A percentile compares a stretch with the other conserved stretches of the same genome.
Conservation (phyloP, 2,113 vertebrate species). For the Phylloscopus trochiloides region DNA sequence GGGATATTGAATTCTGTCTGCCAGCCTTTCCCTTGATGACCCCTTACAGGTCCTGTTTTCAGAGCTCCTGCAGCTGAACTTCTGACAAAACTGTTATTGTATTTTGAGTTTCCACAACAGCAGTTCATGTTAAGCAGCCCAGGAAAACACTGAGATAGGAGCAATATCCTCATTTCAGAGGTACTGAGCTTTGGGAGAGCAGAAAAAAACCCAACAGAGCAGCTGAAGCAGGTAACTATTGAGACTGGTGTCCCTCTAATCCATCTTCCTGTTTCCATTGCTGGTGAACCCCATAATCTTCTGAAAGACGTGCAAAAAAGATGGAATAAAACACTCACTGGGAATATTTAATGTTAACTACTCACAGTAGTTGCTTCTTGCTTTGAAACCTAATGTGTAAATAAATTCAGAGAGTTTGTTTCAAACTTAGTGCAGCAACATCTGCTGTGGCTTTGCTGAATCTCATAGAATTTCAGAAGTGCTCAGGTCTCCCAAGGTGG, state of each 20-base stretch:
- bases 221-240: neutral
- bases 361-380: neutral
- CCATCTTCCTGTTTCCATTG: neutral
- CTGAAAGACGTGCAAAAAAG: neutral
- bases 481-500: neutral
- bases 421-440: neutral
- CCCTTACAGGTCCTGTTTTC: neutral
- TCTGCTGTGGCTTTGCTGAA: neutral
- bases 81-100: neutral
- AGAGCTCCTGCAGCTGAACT: neutral
- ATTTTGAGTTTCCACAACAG: neutral
- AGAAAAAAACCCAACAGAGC: neutral
- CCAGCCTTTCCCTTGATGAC: neutral
- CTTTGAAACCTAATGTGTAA: neutral
- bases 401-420: neutral
- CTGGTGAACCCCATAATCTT: neutral
- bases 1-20: neutral
- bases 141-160: neutral
- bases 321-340: neutral
- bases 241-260: neutral
- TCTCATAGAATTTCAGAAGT: neutral
- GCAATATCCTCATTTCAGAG: neutral
- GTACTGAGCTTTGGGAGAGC: neutral
- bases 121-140: neutral
- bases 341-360: neutral